Base-by-base conservation (phyloP, 2,888 invertebrate species). In the Ctenicera cuprea region DNA sequence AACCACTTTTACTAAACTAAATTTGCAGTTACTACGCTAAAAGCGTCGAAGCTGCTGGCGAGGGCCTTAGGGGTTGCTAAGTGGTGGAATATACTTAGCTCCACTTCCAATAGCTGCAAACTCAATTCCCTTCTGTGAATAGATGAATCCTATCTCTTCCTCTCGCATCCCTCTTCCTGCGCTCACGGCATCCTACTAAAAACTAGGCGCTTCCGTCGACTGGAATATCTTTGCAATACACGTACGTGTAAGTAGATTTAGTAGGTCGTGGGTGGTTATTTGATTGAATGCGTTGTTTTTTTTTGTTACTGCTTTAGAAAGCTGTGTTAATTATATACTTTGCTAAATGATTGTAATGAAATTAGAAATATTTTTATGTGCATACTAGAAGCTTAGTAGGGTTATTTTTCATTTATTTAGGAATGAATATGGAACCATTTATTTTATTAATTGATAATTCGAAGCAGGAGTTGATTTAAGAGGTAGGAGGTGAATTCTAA, bases 141-240 rank as follows among this genome's bases (percentile, higher is more conserved):
- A 74, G 74, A 74, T 74, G 74, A 74, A 74, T 74, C 71, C 74
- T 74, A 71, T 74, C 65, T 74, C 74, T 74, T 71, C 74, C 74
- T 70, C 70, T 43, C 41, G 65, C 74, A 66, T 65, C 74, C 64
- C 74, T 66, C 70, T 71, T 74, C 69, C 70, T 69, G 63, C 18
- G 26, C 64, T 57, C 73, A 65, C 20, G 41, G 54, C 48, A 73
- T 73, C 69, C 64, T 70, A 69, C 69, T 63, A 69, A 69, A 73
- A 73, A 73, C 64, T 63, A 69, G 64, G 33, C 59, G 63, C 69
- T 73, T 69, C 69, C 73, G 73, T 50, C 72, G 48, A 59, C 50
- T 41, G 14, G 71, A 57, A 57, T 65, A 68, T 67, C 69, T 45
- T 62, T 22, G 38, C 62, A 38, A 38, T 59, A 38, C 20, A 57